Evolutionary conservation across 2,797 vertebrate species (phyloP), one percentile per base, ranked within the genome.

Genomic region (Phataginus tricuspis): DNA sequence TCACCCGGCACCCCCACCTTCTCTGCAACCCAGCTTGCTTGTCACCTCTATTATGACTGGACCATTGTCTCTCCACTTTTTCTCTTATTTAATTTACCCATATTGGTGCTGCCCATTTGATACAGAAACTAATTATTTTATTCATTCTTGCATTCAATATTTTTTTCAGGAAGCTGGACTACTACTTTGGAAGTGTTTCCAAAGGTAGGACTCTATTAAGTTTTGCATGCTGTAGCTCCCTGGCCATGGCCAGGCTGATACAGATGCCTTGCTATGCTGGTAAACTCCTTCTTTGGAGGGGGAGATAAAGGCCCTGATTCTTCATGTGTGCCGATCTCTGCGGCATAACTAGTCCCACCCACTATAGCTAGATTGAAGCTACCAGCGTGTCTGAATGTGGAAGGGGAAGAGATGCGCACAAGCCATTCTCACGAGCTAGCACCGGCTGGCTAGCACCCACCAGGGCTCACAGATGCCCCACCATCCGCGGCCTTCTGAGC

Each of bases 381-480:
- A 10, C 23, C 34, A 31, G 14, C 3, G 14, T 27, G 55, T 34
- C 34, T 1, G 42, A 53, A 2, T 21, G 7, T 2, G 0, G 66
- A 51, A 10, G 6, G 31, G 7, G 39, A 37, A 21, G 29, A 51
- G 13, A 12, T 2, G 29, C 31, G 15, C 18, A 53, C n/a, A 4
- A 1, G 55, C 53, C 37, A 39, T 72, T 53, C 31, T 94, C 57
- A 7, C 25, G 25, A 10, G 10, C 13, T n/a, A 37, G 15, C 3
- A 3, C 0, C 1, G 25, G 39, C 16, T 94, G 61, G 25, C 42
- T 27, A 12, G 42, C 18, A 11, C 2, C n/a, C 2, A 2, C 2
- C 29, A 1, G 0, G 18, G 37, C 51, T 75, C 51, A 4, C 0
- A 1, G 59, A 39, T 9, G 11, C 14, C 31, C 49, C 34, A 10